A percentile compares a stretch with the other conserved stretches of the same genome.
These are phyloP conservation scores for Zophobas morio DNA, from an alignment of 1,140 invertebrate genomes.

Conservation along the genomic window DNA sequence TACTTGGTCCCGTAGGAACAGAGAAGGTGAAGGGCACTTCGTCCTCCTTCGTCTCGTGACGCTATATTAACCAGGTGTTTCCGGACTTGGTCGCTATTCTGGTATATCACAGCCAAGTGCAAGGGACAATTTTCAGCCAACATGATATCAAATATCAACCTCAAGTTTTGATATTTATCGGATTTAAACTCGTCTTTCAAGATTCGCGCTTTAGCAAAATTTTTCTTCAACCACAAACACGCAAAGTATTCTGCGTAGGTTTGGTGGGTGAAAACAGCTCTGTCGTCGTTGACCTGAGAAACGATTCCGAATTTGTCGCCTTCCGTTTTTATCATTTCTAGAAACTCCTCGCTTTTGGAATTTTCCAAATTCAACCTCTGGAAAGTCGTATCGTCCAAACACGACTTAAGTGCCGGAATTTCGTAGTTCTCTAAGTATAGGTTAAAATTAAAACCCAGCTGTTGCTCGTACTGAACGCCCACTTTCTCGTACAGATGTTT, in stretches of 20 bases:
- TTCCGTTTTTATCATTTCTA: not conserved
- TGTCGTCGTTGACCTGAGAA: not conserved
- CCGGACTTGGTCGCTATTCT: not conserved
- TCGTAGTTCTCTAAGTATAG: not conserved
- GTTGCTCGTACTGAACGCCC: not conserved
- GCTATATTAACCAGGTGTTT: not conserved
- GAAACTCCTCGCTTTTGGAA: not conserved
- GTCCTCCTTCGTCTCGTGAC: not conserved
- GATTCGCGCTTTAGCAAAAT: not conserved
- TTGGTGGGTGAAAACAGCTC: slow-evolving; percentile 7
- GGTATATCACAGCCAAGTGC: not conserved
- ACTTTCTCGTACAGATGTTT: not conserved
- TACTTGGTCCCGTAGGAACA: not conserved
- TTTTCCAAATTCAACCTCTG: not conserved
- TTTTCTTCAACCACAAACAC: not conserved
- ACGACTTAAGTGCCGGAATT: not conserved
- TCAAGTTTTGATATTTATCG: not conserved
- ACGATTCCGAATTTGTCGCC: not conserved
- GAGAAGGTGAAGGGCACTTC: not conserved
- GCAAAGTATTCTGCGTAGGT: slow-evolving; percentile 6
- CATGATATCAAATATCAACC: not conserved
- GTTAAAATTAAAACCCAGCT: not conserved
- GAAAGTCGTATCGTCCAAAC: not conserved
- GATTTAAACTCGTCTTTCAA: not conserved
- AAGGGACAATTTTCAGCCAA: not conserved